Evolutionary conservation across 2,113 vertebrate species (phyloP), one percentile per base, ranked within the genome.

Genomic region (Notiomystis cincta): DNA sequence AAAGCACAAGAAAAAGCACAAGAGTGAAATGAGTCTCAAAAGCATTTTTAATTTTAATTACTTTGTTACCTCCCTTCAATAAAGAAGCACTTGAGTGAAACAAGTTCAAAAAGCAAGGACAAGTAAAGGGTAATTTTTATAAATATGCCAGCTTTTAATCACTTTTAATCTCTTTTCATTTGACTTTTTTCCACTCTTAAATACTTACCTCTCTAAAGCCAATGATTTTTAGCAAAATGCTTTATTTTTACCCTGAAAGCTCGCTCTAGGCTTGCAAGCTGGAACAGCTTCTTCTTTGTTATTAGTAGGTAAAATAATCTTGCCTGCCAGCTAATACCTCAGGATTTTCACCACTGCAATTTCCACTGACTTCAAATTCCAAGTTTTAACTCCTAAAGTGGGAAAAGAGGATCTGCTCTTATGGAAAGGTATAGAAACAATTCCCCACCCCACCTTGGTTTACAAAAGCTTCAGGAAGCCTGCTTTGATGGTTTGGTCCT

Each of bases 31-130:
- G 6, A 91, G 24, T 57, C 77, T 75, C 89, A 75, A 84, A 89
- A 72, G 72, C 40, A 56, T 61, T 93, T 87, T 89, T 84, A 35
- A 82, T 72, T 88, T 94, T 90, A 95, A 93, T 91, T 94, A 92
- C 92, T 80, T 92, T 66, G 50, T 80, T 86, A 90, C 33, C 21
- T 92, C 15, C 24, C 38, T 77, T 57, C 38, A 66, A 73, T 50
- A 72, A 92, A 93, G 60, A 70, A 89, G 15, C 27, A 33, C 45
- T 93, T 70, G 33, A 91, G 2, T 79, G 57, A 89, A 91, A 82
- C 16, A 87, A 89, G 38, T 44, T 82, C 33, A 89, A 69, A 83
- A 95, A 50, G 21, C 54, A 87, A 93, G 75, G 76, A 64, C 47
- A 81, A 91, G 31, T 61, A 48, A 79, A 86, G 50, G 50, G 10